A percentile compares a stretch with the other conserved stretches of the same genome.
Conservation (phyloP, 2,113 vertebrate species). For the Apus apus region DNA sequence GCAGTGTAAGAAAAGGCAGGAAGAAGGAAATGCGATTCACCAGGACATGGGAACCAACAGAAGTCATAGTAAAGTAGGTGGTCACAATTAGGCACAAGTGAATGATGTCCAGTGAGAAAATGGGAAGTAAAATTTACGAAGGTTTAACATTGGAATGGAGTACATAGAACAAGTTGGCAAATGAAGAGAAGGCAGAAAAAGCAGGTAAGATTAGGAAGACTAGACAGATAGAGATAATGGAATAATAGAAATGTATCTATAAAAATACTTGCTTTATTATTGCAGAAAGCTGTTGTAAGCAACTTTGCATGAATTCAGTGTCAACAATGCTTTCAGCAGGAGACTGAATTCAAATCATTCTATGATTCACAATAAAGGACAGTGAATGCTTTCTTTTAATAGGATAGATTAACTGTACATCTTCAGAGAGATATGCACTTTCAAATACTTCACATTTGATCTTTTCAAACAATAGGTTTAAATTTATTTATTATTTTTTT, state of each 20-base stretch:
- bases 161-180: neutral
- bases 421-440: neutral
- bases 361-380: neutral
- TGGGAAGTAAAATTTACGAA: neutral
- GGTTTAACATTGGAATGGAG: neutral
- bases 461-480: neutral
- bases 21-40: neutral
- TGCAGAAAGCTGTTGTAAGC: neutral
- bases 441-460: neutral
- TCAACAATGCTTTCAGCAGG: neutral
- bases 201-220: neutral
- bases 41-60: neutral
- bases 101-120: neutral
- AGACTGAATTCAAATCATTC: neutral
- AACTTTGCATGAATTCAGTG: neutral
- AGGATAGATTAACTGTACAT: neutral
- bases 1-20: neutral
- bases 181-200: neutral
- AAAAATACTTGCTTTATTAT: neutral
- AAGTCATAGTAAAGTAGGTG: neutral
- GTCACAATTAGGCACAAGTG: neutral
- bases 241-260: neutral
- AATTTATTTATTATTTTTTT: neutral
- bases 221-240: neutral
- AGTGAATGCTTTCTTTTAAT: neutral